Conservation (phyloP, 2,797 vertebrate species). For the Gymnocypris eckloni region DNA sequence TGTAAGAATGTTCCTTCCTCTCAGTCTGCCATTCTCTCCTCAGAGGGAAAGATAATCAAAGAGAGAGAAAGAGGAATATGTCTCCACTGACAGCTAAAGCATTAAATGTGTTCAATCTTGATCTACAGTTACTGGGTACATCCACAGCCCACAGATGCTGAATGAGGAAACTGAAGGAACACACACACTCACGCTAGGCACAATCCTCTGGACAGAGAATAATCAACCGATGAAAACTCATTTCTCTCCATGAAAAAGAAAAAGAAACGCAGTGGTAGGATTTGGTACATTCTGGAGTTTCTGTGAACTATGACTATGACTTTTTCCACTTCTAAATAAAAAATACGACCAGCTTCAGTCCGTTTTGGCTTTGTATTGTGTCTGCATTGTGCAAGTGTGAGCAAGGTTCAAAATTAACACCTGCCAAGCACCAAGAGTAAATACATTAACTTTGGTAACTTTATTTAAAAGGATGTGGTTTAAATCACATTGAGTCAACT, state of each 20-base stretch:
- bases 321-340: constrained; percentile 4
- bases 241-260: too few species aligned
- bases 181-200: background rate
- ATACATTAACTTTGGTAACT: background rate
- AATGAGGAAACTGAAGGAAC: constrained; percentile 13
- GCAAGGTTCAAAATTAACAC: background rate
- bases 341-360: background rate
- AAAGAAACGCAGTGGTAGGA: background rate
- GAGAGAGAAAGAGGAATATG: background rate
- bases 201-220: background rate
- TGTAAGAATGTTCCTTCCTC: constrained; percentile 44
- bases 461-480: background rate
- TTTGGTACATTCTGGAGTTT: background rate
- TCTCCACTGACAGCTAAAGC: constrained; percentile 28
- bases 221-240: constrained; percentile 5
- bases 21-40: constrained; percentile 10
- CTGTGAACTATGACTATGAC: background rate
- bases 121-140: constrained; percentile 23
- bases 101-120: constrained; percentile 34
- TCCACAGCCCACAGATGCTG: constrained; percentile 10
- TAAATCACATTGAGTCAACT: background rate
- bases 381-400: background rate
- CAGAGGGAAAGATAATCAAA: background rate
- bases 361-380: background rate
- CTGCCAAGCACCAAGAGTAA: constrained; percentile 24